Percentiles rank a stretch among this genome's conserved stretches.
These are phyloP conservation scores for Hystrix cristata DNA, from an alignment of 2,113 vertebrate species.

Conservation along the genomic window DNA sequence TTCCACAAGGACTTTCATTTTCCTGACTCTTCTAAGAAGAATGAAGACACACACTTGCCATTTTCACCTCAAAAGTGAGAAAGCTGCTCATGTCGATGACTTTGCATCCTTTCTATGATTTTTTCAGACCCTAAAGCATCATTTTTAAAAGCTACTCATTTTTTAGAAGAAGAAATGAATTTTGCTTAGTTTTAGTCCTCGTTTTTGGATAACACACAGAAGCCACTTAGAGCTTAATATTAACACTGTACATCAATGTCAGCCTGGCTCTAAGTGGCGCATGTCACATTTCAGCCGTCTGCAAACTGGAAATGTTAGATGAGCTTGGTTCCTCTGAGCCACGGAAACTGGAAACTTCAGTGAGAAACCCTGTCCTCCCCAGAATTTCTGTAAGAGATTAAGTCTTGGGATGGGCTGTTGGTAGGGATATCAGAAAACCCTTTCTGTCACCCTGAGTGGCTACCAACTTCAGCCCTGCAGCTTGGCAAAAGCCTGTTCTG, in stretches of 20 bases:
- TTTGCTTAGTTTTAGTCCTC: constrained; percentile 67
- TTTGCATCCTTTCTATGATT: neutral
- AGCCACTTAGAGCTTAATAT: constrained; percentile 72
- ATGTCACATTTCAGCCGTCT: neutral
- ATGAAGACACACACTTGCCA: no score
- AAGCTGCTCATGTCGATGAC: neutral
- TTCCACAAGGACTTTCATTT: neutral
- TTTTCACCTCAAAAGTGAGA: fast-evolving
- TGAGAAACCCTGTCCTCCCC: constrained; percentile 15
- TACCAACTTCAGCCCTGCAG: constrained; percentile 67
- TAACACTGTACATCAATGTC: constrained; percentile 71
- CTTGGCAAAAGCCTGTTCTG: constrained; percentile 65
- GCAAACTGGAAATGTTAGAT: constrained; percentile 61
- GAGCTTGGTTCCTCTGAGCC: neutral
- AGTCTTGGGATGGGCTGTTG: neutral
- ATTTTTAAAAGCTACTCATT: constrained; percentile 23
- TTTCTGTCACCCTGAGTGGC: neutral
- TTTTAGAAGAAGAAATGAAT: constrained; percentile 76
- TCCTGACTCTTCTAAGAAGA: neutral
- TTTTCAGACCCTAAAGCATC: constrained; percentile 38
- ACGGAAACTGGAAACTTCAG: neutral
- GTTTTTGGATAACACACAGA: constrained; percentile 4
- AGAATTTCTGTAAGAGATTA: neutral
- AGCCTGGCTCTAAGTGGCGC: fast-evolving
- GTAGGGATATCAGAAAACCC: neutral